Evolutionary conservation across 2,797 vertebrate genomes (phyloP).

Genomic region (Bovichtus variegatus): DNA sequence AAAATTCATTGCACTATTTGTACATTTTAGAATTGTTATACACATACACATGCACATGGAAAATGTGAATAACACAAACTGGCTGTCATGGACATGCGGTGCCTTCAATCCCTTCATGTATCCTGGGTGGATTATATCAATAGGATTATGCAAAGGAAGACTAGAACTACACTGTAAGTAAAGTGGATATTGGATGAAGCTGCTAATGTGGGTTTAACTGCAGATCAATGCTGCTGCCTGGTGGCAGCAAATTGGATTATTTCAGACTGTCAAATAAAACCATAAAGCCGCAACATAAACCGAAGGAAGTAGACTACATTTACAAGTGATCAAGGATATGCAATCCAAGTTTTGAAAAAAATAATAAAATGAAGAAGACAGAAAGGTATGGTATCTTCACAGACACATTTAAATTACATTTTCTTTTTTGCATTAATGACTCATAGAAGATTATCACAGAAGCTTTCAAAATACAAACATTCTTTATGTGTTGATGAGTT

Average conservation of each 20-base stretch:
- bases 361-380: not conserved
- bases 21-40: no score
- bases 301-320: not conserved
- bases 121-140: slow-evolving; percentile 10
- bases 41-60: no score
- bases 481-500: not conserved
- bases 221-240: slow-evolving; percentile 39
- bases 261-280: not conserved
- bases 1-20: no score
- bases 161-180: slow-evolving; percentile 18
- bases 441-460: not conserved
- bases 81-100: not conserved
- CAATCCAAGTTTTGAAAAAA: not conserved
- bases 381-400: not conserved
- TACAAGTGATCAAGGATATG: not conserved
- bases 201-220: slow-evolving; percentile 26
- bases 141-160: slow-evolving; percentile 30
- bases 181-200: slow-evolving; percentile 5
- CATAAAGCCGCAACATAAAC: not conserved
- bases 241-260: slow-evolving; percentile 36
- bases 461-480: not conserved
- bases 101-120: not conserved
- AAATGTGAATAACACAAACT: slow-evolving; percentile 1
- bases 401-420: not conserved
- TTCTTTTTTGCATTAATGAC: not conserved